These are phyloP conservation scores for Accipiter cooperii DNA, from an alignment of 2,113 vertebrate genomes.

Conservation along the genomic window DNA sequence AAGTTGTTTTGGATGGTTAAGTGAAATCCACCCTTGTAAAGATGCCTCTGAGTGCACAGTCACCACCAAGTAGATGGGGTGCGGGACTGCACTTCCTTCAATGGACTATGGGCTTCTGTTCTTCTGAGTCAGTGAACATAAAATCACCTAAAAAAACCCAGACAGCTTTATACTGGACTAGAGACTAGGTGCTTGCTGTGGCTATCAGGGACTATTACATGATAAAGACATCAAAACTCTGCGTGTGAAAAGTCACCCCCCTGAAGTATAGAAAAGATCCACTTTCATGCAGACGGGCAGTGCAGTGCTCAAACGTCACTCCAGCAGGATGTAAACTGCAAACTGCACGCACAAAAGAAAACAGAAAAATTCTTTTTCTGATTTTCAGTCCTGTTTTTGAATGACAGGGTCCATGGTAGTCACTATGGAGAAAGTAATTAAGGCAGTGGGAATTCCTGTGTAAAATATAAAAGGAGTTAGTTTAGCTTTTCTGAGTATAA, in stretches of 20 bases:
- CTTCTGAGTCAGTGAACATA: background rate
- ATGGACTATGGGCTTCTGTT: background rate
- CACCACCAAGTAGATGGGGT: background rate
- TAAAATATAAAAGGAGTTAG: background rate
- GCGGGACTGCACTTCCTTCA: background rate
- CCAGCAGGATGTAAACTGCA: background rate
- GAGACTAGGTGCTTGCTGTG: background rate
- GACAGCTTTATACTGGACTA: background rate
- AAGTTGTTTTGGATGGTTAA: background rate
- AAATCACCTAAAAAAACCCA: background rate
- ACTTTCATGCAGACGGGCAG: background rate
- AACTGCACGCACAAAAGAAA: background rate
- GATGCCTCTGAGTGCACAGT: background rate
- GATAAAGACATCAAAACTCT: background rate
- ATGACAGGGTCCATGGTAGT: background rate
- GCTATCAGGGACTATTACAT: background rate
- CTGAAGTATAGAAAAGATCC: background rate
- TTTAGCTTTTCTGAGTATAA: background rate
- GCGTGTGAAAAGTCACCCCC: accelerated
- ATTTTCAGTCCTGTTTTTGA: background rate
- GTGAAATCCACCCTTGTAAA: background rate
- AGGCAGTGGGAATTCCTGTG: background rate
- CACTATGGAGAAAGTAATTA: background rate
- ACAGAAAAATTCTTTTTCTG: background rate
- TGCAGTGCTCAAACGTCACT: accelerated